Base-by-base conservation (phyloP, 2,888 invertebrate genomes). In the Plebejus argus region DNA sequence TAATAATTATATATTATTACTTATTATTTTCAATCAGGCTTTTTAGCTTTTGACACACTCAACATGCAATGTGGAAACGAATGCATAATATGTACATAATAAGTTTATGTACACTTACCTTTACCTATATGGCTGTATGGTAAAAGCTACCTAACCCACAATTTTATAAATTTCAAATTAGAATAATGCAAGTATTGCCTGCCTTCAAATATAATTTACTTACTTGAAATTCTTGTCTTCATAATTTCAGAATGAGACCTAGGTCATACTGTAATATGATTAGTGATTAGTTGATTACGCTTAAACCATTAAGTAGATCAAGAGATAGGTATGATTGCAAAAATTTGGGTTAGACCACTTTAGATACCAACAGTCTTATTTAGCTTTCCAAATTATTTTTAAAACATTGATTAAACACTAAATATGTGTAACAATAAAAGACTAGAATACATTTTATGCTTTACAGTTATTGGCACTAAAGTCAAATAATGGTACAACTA, bases 401-500 rank as follows among this genome's bases (percentile, higher is more conserved):
- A 87, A 83, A 91, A 91, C 88, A 87, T 91, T 89, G 90, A 93
- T 93, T 93, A 91, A 89, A 90, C 89, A 90, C 93, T 93, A 93
- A 93, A 93, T 91, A 92, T 89, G 91, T 90, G 88, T 94, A 94
- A 94, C 94, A 94, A 93, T 94, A 93, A 77, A 91, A 94, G 94
- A 94, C 94, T 94, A 94, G 94, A 94, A 93, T 93, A 94, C 91
- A 93, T 92, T 91, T 92, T 80, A 90, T 90, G 89, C 89, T 83
- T 88, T 91, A 94, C 94, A 94, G 94, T 94, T 94, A 94, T 94
- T 94, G 94, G 94, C 94, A 94, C 94, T 94, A 94, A 90, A 87
- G 88, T 90, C 84, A 89, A 87, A 89, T 58, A 89, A 94, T 94
- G 94, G 94, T 94, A 94, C 92, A 89, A 89, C 85, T 90, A 91